Conservation (phyloP, 1,140 invertebrate species). For the Tribolium castaneum region DNA sequence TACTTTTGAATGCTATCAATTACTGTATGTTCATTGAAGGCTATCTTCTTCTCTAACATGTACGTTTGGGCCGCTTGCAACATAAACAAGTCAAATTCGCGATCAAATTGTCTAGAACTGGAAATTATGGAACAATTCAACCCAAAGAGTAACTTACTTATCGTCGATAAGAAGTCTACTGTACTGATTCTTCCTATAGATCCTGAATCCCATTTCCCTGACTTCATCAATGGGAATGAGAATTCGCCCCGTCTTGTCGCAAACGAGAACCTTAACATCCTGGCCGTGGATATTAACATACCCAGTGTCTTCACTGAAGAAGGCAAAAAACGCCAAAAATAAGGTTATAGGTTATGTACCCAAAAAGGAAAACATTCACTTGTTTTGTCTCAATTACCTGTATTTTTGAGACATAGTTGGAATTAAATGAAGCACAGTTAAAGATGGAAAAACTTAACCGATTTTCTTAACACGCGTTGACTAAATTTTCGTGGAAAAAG, state of each 20-base stretch:
- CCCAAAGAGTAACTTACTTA: background rate
- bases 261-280: background rate
- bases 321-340: background rate
- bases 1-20: slow-evolving; percentile 49
- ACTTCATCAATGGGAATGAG: slow-evolving; percentile 17
- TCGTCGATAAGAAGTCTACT: slow-evolving; percentile 4
- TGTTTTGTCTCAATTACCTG: background rate
- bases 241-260: slow-evolving; percentile 24
- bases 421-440: too few species aligned
- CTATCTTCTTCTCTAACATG: slow-evolving; percentile 35
- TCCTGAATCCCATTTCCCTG: background rate
- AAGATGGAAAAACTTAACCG: too few species aligned
- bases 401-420: background rate
- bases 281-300: slow-evolving; percentile 24
- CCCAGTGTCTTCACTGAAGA: background rate
- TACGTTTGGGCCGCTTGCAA: slow-evolving; percentile 42
- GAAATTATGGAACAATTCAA: background rate
- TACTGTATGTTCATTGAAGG: slow-evolving; percentile 43
- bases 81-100: slow-evolving; percentile 43
- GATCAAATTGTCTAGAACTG: slow-evolving; percentile 43
- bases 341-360: background rate
- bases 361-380: too few species aligned
- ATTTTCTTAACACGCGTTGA: too few species aligned
- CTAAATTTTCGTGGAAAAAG: too few species aligned
- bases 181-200: slow-evolving; percentile 11